Base-by-base conservation (phyloP, 92 coral and sea anemone species). In the Anthopleura xanthogrammica region DNA sequence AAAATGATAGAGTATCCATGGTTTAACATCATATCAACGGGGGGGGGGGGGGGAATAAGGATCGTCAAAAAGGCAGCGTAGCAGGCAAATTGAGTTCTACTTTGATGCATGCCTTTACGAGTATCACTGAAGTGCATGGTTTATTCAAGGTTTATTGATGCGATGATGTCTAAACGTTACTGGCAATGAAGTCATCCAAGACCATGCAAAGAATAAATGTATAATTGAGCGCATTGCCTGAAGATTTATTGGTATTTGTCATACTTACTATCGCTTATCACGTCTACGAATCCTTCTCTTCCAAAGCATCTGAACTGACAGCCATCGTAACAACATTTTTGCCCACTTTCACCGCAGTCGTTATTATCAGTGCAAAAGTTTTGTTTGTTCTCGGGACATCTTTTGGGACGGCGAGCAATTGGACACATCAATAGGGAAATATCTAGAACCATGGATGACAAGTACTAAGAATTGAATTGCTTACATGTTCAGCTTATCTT, bases 311-410 rank as follows among this genome's bases (percentile, higher is more conserved):
- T 78, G 58, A 19, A 79, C 40, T 71, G 60, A 58, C 98, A 93
- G 22, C 98, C 93, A 58, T 91, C 93, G 41, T 88, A 77, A 77
- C 98, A 93, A 77, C 98, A 93, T 71, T 80, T 92, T 7, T 71
- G 83, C 12, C 91, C 90, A 8, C 79, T 73, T 5, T 73, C 65
- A 64, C 36, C 36, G 36, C 98, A 93, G 23, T 91, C 90, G 11
- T 13, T 42, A 70, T 87, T 83, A 58, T 60, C 58, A 17, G 52
- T 60, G 64, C 98, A 93, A 80, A 88, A 83, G 81, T 81, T 80
- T 17, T 72, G 83, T 19, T 11, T 82, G 52, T 52, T 60, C 60
- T 52, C 73, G 24, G 88, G 83, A 56, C 88, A 85, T 56, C 52
- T 68, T 16, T 68, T 52, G 16, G 88, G 88, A 79, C 83, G 88